These are phyloP conservation scores for Phytoseiulus persimilis DNA, from an alignment of 2,888 invertebrate species.

Conservation along the genomic window DNA sequence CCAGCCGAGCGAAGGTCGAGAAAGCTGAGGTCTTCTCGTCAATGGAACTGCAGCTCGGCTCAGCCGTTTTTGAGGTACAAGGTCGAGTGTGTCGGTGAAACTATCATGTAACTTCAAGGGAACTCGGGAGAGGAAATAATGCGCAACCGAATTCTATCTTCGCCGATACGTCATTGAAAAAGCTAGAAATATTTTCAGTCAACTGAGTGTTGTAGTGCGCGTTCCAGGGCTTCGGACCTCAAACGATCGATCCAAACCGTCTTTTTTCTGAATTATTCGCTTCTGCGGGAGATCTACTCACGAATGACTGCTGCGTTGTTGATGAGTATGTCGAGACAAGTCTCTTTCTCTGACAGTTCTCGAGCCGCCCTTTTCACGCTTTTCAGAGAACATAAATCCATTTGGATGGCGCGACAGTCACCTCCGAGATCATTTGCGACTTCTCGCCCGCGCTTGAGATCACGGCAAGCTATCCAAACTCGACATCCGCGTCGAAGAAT, in stretches of 20 bases:
- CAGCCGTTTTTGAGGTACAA: neutral
- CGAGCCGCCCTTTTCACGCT: neutral
- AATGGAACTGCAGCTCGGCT: neutral
- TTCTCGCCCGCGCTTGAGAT: neutral
- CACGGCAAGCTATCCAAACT: conserved; percentile 21
- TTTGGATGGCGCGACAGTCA: neutral
- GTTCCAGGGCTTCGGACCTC: neutral
- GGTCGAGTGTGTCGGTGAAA: neutral
- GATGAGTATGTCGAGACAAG: conserved; percentile 7
- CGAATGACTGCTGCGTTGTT: conserved; percentile 11
- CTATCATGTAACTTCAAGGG: neutral
- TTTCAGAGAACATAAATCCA: neutral
- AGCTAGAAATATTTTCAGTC: too few relatives aligned
- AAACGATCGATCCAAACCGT: neutral
- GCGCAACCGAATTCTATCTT: too few relatives aligned
- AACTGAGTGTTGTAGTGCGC: too few relatives aligned
- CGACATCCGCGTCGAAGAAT: neutral
- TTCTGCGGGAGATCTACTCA: neutral
- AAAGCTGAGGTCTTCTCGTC: neutral
- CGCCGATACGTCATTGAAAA: too few relatives aligned
- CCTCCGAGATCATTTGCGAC: neutral
- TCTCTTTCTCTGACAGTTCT: neutral
- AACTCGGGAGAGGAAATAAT: too few relatives aligned
- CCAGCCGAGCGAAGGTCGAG: neutral
- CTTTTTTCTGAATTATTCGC: neutral